A percentile compares a stretch with the other conserved stretches of the same genome.
Conservation (phyloP, 2,113 vertebrate species). For the Ellobius talpinus region DNA sequence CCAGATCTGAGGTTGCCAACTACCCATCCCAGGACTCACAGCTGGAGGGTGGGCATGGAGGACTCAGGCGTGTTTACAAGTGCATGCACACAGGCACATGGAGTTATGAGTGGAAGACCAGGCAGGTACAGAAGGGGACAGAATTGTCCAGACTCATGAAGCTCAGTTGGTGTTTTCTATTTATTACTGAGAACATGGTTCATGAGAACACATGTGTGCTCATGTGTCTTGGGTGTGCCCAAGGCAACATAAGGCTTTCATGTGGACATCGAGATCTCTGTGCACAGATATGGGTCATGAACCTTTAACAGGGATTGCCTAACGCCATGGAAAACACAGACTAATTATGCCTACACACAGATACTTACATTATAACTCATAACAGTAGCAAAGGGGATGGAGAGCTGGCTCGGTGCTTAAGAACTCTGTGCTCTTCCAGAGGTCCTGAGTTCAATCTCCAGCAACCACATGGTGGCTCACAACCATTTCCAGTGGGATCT, state of each 20-base stretch:
- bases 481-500: no score
- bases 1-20: not conserved
- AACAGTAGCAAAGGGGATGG: not conserved
- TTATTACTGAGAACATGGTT: not conserved
- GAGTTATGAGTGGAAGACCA: not conserved
- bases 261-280: not conserved
- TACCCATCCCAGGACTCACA: not conserved
- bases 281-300: not conserved
- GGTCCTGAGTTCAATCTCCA: no score
- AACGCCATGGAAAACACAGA: not conserved
- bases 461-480: no score
- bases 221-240: not conserved
- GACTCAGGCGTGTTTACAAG: fast-evolving
- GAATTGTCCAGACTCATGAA: not conserved
- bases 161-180: not conserved
- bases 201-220: not conserved
- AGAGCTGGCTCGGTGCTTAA: no score
- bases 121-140: not conserved
- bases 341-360: no score
- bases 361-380: not conserved
- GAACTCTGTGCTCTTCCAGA: no score
- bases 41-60: not conserved
- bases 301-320: not conserved
- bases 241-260: not conserved
- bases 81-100: no score